phyloP scores from a whole-genome alignment of 2,888 invertebrate species.

The Stenodema calcarata region DNA sequence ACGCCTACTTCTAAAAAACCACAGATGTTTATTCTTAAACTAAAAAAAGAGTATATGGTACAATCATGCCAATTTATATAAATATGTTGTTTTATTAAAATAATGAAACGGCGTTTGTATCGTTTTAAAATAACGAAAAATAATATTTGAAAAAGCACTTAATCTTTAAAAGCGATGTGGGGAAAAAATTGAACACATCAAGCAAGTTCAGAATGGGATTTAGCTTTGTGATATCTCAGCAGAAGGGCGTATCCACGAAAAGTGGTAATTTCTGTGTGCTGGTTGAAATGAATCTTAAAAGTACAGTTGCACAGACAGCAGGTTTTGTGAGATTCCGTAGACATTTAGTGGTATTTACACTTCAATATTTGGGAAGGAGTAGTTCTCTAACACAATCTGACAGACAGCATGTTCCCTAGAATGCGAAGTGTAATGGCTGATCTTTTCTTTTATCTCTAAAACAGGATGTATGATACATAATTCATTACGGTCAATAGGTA shows the following conservation, averaged over 20 bases:
- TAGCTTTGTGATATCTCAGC: not conserved
- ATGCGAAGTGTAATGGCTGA: not conserved
- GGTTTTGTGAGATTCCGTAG: not conserved
- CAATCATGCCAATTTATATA: not conserved
- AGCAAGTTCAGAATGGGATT: not conserved
- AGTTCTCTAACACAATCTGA: not conserved
- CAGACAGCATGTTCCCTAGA: not conserved
- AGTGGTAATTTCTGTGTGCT: not conserved
- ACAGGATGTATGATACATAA: slow-evolving; percentile 15
- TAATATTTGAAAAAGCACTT: not conserved
- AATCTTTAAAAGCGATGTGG: not conserved
- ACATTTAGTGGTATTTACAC: not conserved
- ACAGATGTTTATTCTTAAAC: not conserved
- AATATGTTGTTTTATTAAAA: not conserved
- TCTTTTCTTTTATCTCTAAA: not conserved
- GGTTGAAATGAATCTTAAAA: not conserved
- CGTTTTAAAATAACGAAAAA: not conserved
- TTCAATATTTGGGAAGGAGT: not conserved
- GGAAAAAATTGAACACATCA: not conserved
- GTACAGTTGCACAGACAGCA: not conserved
- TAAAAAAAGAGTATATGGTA: not conserved
- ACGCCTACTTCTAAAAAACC: not conserved
- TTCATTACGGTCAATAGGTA: slow-evolving; percentile 17
- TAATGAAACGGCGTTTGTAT: not conserved
- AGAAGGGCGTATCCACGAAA: not conserved